Evolutionary conservation across 2,113 vertebrate genomes (phyloP), one percentile per base, ranked within the genome.

Genomic region (Tragelaphus strepsiceros): DNA sequence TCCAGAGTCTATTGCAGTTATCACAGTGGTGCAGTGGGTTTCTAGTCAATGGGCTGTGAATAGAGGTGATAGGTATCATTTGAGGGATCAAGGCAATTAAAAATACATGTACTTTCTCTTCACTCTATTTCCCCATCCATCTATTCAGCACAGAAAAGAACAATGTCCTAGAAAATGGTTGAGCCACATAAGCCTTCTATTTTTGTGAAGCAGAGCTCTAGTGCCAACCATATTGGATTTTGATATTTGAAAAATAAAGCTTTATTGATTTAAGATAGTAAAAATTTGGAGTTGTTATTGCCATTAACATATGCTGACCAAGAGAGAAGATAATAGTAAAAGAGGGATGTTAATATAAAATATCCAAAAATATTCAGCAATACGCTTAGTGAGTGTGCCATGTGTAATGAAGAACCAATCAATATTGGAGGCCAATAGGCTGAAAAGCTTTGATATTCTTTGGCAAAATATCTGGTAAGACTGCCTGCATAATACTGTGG

Each of bases 211-310:
- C 6, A 87, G 28, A 95, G 1, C 11, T 84, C 16, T 19, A 46
- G 6, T 39, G 26, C 4, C 39, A 85, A 32, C 16, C 32, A 35
- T 54, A 90, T 5, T 62, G 8, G 28, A 59, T 59, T 77, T 59
- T n/a, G 67, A n/a, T 83, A 6, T n/a, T 74, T 81, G 28, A 77
- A 91, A 90, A 83, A 85, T 16, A 74, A 49, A 43, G 53, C 5
- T 77, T 74, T 61, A 35, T 32, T 93, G 14, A 89, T 54, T 87
- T 84, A 88, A 95, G 62, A 62, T 67, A 78, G 5, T 12, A 11
- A 87, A n/a, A 95, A 85, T 59, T 77, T 86, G 7, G 8, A 77
- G 5, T 21, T 53, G 9, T 58, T n/a, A 49, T 6, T 88, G 28
- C 13, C 26, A 13, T 85, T 81, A 92, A n/a, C 24, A 51, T 49